These are phyloP conservation scores for Notamacropus eugenii DNA, from an alignment of 2,797 vertebrate genomes.

Conservation along the genomic window DNA sequence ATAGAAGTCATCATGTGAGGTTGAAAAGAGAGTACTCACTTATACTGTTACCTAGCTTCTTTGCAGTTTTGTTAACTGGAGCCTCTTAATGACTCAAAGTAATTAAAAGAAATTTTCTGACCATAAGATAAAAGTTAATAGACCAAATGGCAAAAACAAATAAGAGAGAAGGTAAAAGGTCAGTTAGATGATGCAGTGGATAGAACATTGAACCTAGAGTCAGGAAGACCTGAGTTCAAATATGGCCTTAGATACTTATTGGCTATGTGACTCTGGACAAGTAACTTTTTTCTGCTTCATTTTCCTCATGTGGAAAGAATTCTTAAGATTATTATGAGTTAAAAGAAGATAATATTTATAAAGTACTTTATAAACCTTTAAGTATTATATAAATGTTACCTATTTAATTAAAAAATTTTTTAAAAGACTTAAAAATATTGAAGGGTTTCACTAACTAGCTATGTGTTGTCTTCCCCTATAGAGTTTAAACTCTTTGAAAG, in stretches of 20 bases:
- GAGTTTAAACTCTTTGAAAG: not conserved
- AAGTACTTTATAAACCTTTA: not conserved
- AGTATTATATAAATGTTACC: not conserved
- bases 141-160: not conserved
- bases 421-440: not conserved
- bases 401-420: not conserved
- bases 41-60: not conserved
- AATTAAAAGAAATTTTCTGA: not conserved
- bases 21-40: not conserved
- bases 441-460: not conserved
- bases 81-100: not conserved
- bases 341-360: not conserved
- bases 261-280: not conserved
- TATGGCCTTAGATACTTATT: not conserved
- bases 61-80: not conserved
- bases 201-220: not conserved
- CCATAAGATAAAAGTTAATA: not conserved
- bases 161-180: not conserved
- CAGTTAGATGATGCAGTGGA: not conserved
- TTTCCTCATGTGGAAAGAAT: not conserved
- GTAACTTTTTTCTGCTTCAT: not conserved
- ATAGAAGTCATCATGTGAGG: not conserved
- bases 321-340: not conserved
- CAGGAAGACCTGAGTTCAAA: not conserved
- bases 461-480: not conserved